A percentile compares a stretch with the other conserved stretches of the same genome.
Evolutionary conservation across 2,888 invertebrate genomes (phyloP).

Genomic region (Synanthedon andrenaeformis): DNA sequence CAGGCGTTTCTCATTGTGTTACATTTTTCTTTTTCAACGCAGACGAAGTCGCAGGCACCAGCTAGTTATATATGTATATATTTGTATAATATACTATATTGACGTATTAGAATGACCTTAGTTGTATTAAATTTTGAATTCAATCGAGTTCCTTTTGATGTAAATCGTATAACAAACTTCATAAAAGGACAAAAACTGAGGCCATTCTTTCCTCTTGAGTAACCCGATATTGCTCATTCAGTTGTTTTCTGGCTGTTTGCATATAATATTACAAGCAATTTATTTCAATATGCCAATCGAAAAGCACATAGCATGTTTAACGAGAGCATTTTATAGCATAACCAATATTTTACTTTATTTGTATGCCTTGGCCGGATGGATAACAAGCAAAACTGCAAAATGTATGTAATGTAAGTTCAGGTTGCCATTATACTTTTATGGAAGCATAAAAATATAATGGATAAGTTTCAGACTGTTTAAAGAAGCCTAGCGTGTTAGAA

Average conservation of each 20-base stretch:
- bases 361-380: constrained; percentile 1
- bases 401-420: not conserved
- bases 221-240: constrained; percentile 66
- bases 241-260: constrained; percentile 65
- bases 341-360: constrained; percentile 34
- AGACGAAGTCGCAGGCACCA: too few species aligned
- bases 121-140: not conserved
- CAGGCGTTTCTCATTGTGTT: too few species aligned
- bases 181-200: constrained; percentile 36
- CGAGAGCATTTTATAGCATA: constrained; percentile 37
- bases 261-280: constrained; percentile 69
- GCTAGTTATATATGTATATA: too few species aligned
- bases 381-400: not conserved
- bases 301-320: constrained; percentile 39
- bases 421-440: not conserved
- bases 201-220: constrained; percentile 49
- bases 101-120: not conserved
- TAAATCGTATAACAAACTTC: constrained; percentile 26
- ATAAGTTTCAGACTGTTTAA: too few species aligned
- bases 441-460: too few species aligned
- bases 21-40: too few species aligned
- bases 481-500: too few species aligned
- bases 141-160: not conserved
- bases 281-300: constrained; percentile 64
- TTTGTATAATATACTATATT: not conserved